phyloP scores from a whole-genome alignment of 37 sponge, comb jelly and placozoan species.

The Agelas oroides region DNA sequence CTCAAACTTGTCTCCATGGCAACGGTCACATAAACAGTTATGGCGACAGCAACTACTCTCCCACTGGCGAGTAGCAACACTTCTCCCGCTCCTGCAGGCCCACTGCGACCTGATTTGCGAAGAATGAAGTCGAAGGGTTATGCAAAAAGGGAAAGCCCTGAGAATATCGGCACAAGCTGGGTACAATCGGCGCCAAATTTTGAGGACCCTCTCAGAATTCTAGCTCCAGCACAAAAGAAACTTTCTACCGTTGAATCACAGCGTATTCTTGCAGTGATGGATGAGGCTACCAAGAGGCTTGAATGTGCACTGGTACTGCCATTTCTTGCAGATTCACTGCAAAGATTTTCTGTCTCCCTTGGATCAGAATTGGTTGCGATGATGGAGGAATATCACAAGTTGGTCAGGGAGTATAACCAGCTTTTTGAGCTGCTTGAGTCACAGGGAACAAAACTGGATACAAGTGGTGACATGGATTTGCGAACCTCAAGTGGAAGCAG shows the following conservation, averaged over 20 bases:
- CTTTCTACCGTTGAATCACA: constrained; percentile 91
- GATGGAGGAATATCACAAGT: constrained; percentile 70
- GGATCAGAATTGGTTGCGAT: constrained; percentile 76
- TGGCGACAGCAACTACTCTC: too few species aligned
- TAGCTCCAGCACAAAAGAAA: constrained; percentile 93
- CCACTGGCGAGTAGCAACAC: too few species aligned
- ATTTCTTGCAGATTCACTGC: constrained; percentile 17
- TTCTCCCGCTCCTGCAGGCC: too few species aligned
- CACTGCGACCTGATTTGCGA: too few species aligned
- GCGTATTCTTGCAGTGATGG: constrained; percentile 84
- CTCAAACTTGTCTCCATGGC: too few species aligned
- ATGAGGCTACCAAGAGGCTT: constrained; percentile 71
- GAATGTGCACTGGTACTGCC: constrained; percentile 62
- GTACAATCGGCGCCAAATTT: neutral
- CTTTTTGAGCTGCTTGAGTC: neutral
- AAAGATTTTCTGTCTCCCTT: constrained; percentile 69
- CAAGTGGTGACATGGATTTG: neutral
- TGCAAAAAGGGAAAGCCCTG: neutral
- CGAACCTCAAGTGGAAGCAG: too few species aligned
- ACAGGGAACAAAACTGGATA: neutral
- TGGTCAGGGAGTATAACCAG: constrained; percentile 48
- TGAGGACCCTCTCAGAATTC: constrained; percentile 70
- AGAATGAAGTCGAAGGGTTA: too few species aligned
- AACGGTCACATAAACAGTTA: too few species aligned
- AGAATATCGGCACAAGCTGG: neutral